Base-by-base conservation (phyloP, 2,113 vertebrate species). In the Grammomys dolichurus region DNA sequence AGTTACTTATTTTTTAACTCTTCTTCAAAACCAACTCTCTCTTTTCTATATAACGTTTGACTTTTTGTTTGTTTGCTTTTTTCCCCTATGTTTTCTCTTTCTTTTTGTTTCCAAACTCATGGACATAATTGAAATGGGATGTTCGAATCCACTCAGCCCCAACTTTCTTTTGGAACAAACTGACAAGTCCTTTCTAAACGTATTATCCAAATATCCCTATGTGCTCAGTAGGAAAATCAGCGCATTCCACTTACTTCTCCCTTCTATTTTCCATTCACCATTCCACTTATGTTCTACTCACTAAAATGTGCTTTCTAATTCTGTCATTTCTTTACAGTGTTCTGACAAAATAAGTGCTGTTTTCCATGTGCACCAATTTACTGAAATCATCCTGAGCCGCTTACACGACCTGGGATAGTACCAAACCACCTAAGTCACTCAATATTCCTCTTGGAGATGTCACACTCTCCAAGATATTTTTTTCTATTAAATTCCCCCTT, bases 381-480 rank as follows among this genome's bases (percentile, higher is more conserved):
- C 10, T 67, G 36, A 88, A 69, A 1, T 87, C 20, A 75, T 69
- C 67, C 36, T 84, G 40, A 56, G 82, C 51, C 31, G 5, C 16
- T 69, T 85, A 67, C 22, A 89, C 87, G 26, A n/a, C 14, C 16
- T 87, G 75, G 26, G 7, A 20, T 28, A 54, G 65, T 73, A 19
- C 0, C 1, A 26, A 75, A 12, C 54, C 2, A 54, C 5, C 1
- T 5, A 48, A 75, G 76, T 95, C 48, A 82, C 81, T 77, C 77
- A 82, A 73, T 69, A 17, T 60, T 60, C 40, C n/a, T 91, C 8
- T 89, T 58, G 46, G 96, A 46, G 96, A n/a, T 63, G 4, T 56
- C 0, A 51, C 51, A 48, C 46, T 70, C 2, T 51, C 70, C 26
- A 58, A 14, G 1, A 28, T 51, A 20, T 36, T 17, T 16, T n/a